Evolutionary conservation across 2,797 vertebrate species (phyloP).

Genomic region (Pterois miles): DNA sequence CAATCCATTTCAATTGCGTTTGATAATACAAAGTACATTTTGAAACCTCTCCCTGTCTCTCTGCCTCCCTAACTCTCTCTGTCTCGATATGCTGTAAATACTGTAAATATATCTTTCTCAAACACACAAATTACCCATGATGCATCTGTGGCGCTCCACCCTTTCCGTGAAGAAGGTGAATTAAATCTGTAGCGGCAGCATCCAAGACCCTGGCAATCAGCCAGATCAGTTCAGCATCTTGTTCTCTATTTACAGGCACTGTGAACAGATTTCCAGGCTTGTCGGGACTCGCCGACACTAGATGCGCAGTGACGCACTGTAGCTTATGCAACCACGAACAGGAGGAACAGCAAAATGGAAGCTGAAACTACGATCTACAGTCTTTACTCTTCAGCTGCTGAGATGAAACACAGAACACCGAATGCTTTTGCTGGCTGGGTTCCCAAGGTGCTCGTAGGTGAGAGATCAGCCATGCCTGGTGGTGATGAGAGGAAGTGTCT

Average conservation of each 20-base stretch:
- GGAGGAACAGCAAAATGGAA: slow-evolving; percentile 50
- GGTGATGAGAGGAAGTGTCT: slow-evolving; percentile 57
- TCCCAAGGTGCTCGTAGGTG: slow-evolving; percentile 65
- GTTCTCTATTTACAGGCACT: slow-evolving; percentile 61
- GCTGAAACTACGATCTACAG: slow-evolving; percentile 63
- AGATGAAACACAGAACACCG: slow-evolving; percentile 61
- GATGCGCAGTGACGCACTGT: slow-evolving; percentile 44
- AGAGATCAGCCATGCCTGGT: slow-evolving; percentile 50
- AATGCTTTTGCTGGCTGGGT: slow-evolving; percentile 30
- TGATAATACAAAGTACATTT: slow-evolving; percentile 46
- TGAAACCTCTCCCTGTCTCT: slow-evolving; percentile 20
- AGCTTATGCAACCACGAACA: slow-evolving; percentile 53
- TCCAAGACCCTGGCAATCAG: slow-evolving; percentile 65
- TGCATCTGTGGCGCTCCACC: slow-evolving; percentile 51
- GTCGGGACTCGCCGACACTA: slow-evolving; percentile 35
- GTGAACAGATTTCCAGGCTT: slow-evolving; percentile 63
- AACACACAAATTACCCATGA: slow-evolving; percentile 41
- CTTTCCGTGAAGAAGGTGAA: slow-evolving; percentile 67
- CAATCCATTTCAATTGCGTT: slow-evolving; percentile 35
- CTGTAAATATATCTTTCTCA: slow-evolving; percentile 12
- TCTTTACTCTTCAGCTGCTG: slow-evolving; percentile 58
- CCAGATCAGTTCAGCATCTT: slow-evolving; percentile 63
- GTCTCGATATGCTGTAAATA: background rate
- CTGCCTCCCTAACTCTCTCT: slow-evolving; percentile 5
- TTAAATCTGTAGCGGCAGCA: slow-evolving; percentile 71